Evolutionary conservation across 1,140 invertebrate genomes (phyloP), one percentile per base, ranked within the genome.

Genomic region (Tetranychus cinnabarinus): DNA sequence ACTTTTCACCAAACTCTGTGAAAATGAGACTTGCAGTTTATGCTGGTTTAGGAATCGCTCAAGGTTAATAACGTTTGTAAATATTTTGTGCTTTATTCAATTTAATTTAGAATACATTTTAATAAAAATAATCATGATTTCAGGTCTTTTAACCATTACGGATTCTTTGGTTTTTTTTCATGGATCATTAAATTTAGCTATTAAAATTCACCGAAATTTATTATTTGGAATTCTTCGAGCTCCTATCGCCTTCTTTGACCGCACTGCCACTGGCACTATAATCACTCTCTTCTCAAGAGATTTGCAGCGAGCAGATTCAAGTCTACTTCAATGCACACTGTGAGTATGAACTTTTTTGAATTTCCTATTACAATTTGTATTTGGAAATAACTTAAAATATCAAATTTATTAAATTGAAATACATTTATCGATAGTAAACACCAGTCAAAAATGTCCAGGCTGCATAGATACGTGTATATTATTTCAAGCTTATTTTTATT

Each of bases 161-260:
- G 37, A 39, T 5, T 42, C 5, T 31, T 33, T 58, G n/a, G 12
- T 23, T 13, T 13, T 45, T 45, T 12, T 42, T 15, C 5, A 13
- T 7, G 37, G 37, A 45, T n/a, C 57, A 58, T 8, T 45, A 35
- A 45, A 33, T 13, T 36, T 23, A 15, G 42, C 57, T n/a, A n/a
- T 46, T 45, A 12, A 15, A 33, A 15, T 58, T n/a, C 57, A 58
- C 31, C n/a, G 46, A 1, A 46, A 58, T 42, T 46, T 58, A 35
- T 34, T 58, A 2, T 31, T 8, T 7, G 1, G 39, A 15, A 23
- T 58, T 23, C 73, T 85, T 39, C 70, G 75, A 65, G 77, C 79
- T 62, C 78, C 81, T 12, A 70, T 82, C 61, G 73, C 76, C 39
- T 83, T 83, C 70, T 91, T 85, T 67, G 75, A 79, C 55, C 67